phyloP scores from a whole-genome alignment of 2,113 vertebrate genomes.

The Trematocara marginatum region DNA sequence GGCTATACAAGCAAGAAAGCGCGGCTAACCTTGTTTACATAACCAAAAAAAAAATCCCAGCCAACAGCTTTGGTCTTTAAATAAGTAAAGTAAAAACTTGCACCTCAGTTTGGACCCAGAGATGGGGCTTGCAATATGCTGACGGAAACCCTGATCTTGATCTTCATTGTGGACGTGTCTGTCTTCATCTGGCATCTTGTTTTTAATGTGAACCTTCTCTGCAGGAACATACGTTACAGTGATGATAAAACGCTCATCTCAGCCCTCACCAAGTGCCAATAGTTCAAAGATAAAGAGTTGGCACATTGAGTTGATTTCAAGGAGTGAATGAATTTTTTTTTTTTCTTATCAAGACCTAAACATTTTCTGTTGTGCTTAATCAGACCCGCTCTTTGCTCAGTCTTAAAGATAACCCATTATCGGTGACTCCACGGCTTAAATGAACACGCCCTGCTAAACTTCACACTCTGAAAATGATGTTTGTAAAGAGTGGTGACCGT shows the following conservation, averaged over 20 bases:
- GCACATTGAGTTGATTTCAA: conserved; percentile 21
- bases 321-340: conserved; percentile 11
- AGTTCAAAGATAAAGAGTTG: conserved; percentile 13
- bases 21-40: background rate
- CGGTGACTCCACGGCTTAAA: conserved; percentile 26
- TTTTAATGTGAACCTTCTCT: background rate
- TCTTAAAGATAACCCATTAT: conserved; percentile 37
- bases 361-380: conserved; percentile 32
- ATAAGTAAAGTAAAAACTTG: background rate
- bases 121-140: background rate
- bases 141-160: background rate
- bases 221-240: background rate
- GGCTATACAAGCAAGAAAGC: background rate
- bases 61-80: background rate
- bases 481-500: conserved; percentile 18
- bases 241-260: background rate
- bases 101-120: background rate
- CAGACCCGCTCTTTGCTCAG: conserved; percentile 1
- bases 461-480: conserved; percentile 12
- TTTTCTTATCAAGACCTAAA: background rate
- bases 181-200: background rate
- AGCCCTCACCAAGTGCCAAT: conserved; percentile 40
- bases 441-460: conserved; percentile 48
- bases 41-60: background rate
- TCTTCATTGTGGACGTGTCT: background rate